Base-by-base conservation (phyloP, 2,113 vertebrate species). In the Microtus montanus region DNA sequence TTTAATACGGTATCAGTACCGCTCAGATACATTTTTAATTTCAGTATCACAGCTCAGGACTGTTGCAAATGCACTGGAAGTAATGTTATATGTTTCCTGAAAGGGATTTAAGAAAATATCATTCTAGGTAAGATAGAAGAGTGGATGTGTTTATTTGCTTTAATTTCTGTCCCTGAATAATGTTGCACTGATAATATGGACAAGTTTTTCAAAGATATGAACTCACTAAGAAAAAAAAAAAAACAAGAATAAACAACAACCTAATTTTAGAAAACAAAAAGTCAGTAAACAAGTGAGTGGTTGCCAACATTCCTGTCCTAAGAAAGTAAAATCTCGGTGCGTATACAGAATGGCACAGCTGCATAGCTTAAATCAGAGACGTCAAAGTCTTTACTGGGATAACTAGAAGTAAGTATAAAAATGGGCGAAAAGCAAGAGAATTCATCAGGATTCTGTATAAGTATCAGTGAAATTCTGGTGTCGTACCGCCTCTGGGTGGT, bases 101-200 rank as follows among this genome's bases (percentile, higher is more conserved):
- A 95, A 95, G 30, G 79, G 47, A 2, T 93, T 93, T 82, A 77
- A 94, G 82, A 89, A 94, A 92, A 88, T 10, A 4, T 91, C 73
- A 91, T 78, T 83, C 7, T 83, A 52, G 19, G 17, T 78, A 91
- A 77, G 52, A 70, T 41, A 49, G 33, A 92, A 92, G 79, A 52
- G 91, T 73, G 15, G 30, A 92, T n/a, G 52, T 41, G 4, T 35
- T 7, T 20, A 78, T 63, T 95, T 77, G 66, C 30, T 92, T 92
- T 78, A 2, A n/a, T 10, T 92, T 73, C 66, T 68, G 47, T 0
- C 26, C 26, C 87, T n/a, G 92, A 94, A 92, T 87, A 4, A 22
- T 64, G 4, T 95, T 82, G 33, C 87, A 92, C 74, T 89, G 24
- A 41, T 68, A 94, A 58, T 10, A 38, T 58, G 3, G 2, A 13